These are phyloP conservation scores for Eudorcas thomsonii DNA, from an alignment of 2,113 vertebrate genomes.

Conservation along the genomic window DNA sequence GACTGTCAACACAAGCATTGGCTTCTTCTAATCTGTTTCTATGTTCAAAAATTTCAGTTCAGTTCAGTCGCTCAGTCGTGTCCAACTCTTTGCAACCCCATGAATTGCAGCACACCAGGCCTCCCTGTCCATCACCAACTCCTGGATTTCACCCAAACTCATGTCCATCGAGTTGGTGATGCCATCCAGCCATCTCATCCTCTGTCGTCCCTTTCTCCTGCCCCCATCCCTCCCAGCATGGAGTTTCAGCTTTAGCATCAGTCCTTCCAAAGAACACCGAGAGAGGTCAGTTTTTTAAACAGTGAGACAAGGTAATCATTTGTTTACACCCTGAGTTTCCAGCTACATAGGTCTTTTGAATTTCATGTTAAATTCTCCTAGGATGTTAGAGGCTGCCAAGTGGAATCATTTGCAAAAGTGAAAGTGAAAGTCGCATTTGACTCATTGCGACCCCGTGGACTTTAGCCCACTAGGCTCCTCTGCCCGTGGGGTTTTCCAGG, in stretches of 20 bases:
- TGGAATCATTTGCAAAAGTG: not conserved
- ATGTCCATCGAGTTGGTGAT: too few relatives aligned
- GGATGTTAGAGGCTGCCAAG: not conserved
- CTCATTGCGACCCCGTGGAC: fast-evolving
- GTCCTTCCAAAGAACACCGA: too few relatives aligned
- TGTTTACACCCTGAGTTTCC: not conserved
- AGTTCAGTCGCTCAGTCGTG: too few relatives aligned
- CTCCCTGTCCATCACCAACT: too few relatives aligned
- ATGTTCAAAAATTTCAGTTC: not conserved
- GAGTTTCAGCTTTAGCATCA: too few relatives aligned
- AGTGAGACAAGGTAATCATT: not conserved
- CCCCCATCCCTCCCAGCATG: too few relatives aligned
- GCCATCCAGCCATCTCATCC: too few relatives aligned
- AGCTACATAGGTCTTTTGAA: not conserved
- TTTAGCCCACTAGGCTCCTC: not conserved
- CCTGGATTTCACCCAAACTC: too few relatives aligned
- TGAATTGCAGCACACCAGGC: too few relatives aligned
- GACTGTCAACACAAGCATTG: not conserved
- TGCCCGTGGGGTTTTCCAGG: not conserved
- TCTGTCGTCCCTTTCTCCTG: too few relatives aligned
- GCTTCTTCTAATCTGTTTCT: not conserved
- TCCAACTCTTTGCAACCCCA: too few relatives aligned
- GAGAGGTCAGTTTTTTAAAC: not conserved
- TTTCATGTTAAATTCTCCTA: not conserved
- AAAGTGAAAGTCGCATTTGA: not conserved